Conservation (phyloP, 2,888 invertebrate species). For the Conops quadrifasciatus region DNA sequence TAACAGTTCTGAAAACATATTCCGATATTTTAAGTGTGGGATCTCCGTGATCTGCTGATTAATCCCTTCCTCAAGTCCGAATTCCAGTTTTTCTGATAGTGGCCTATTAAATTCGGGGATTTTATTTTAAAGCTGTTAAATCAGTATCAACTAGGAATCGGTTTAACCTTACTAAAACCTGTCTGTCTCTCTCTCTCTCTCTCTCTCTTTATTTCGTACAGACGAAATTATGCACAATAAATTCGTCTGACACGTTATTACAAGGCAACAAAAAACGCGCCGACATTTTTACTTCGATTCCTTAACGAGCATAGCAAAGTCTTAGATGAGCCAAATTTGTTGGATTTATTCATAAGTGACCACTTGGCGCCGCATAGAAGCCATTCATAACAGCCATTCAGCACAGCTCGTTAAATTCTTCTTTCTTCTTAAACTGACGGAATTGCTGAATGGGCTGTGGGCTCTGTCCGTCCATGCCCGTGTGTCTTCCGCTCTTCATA, state of each 20-base stretch:
- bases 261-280: neutral
- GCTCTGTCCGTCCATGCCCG: neutral
- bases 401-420: conserved; percentile 40
- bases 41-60: neutral
- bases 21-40: neutral
- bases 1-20: neutral
- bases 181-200: neutral
- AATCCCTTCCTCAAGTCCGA: no score
- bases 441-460: neutral
- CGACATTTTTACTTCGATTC: conserved; percentile 12
- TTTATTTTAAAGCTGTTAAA: no score
- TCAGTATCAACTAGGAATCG: no score
- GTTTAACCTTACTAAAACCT: neutral
- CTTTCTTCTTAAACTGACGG: conserved; percentile 37
- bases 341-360: conserved; percentile 50
- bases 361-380: conserved; percentile 52
- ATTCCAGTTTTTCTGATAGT: no score
- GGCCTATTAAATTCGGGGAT: no score
- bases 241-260: conserved; percentile 25
- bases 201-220: neutral
- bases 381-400: conserved; percentile 50
- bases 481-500: neutral
- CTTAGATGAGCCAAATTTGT: conserved; percentile 2
- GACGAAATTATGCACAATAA: conserved; percentile 4
- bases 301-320: conserved; percentile 5